phyloP scores from a whole-genome alignment of 2,113 vertebrate genomes.

The Dipodomys spectabilis region DNA sequence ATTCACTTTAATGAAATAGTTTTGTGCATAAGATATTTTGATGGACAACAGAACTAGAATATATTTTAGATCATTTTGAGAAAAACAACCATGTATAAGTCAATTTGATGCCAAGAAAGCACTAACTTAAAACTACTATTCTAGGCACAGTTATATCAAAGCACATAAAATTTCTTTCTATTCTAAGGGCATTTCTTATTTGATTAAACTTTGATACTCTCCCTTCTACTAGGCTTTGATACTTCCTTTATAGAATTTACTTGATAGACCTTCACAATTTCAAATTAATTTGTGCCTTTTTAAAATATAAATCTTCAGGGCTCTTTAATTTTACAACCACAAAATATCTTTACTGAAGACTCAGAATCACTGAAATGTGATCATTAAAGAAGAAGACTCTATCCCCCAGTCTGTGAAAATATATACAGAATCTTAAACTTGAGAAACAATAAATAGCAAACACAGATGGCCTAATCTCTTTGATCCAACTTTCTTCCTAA shows the following conservation, averaged over 20 bases:
- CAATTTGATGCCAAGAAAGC: background rate
- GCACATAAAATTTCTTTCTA: background rate
- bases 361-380: background rate
- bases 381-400: no score
- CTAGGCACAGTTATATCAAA: background rate
- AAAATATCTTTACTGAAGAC: background rate
- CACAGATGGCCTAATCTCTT: background rate
- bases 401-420: no score
- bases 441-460: conserved; percentile 13
- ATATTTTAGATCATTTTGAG: background rate
- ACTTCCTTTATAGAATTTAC: background rate
- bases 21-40: background rate
- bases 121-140: background rate
- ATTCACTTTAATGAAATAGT: background rate
- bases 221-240: background rate
- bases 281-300: background rate
- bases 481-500: background rate
- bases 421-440: background rate
- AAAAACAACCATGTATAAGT: background rate
- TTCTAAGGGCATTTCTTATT: background rate
- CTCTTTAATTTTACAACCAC: background rate
- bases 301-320: background rate
- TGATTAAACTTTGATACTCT: background rate
- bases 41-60: background rate
- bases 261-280: background rate